phyloP scores from a whole-genome alignment of 2,888 invertebrate species.

The Chouioia cunea region DNA sequence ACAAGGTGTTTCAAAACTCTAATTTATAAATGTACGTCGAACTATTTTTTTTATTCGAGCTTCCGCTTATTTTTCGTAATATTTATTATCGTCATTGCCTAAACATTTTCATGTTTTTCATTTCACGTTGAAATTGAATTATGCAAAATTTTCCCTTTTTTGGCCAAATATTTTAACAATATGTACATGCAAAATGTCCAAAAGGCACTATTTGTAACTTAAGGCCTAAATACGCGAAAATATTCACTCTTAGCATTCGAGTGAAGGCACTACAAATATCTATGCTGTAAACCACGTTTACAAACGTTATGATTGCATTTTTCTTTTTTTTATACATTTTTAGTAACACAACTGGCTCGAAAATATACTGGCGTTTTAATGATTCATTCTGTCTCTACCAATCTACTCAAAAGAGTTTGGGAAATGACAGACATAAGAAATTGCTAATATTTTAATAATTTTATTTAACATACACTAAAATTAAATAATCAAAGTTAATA shows the following conservation, averaged over 20 bases:
- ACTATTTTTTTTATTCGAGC: too few relatives aligned
- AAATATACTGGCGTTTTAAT: too few relatives aligned
- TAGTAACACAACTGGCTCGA: background rate
- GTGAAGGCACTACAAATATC: slow-evolving; percentile 44
- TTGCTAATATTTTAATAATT: too few relatives aligned
- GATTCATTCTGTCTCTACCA: too few relatives aligned
- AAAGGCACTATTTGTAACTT: slow-evolving; percentile 47
- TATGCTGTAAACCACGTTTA: slow-evolving; percentile 18
- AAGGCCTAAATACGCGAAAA: slow-evolving; percentile 40
- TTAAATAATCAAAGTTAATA: too few relatives aligned
- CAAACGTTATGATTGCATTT: too few relatives aligned
- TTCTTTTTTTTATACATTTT: background rate
- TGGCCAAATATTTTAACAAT: slow-evolving; percentile 27
- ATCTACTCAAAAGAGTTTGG: too few relatives aligned
- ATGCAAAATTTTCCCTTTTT: too few relatives aligned
- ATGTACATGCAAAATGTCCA: slow-evolving; percentile 18
- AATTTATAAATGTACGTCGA: background rate
- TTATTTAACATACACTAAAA: too few relatives aligned
- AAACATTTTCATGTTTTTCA: slow-evolving; percentile 24
- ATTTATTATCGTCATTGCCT: slow-evolving; percentile 36
- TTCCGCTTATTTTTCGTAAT: background rate
- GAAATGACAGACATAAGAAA: too few relatives aligned
- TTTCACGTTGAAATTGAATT: too few relatives aligned
- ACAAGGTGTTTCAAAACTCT: background rate
- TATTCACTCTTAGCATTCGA: slow-evolving; percentile 23